Evolutionary conservation across 2,888 invertebrate species (phyloP).

Genomic region (Dryocosmus kuriphilus): DNA sequence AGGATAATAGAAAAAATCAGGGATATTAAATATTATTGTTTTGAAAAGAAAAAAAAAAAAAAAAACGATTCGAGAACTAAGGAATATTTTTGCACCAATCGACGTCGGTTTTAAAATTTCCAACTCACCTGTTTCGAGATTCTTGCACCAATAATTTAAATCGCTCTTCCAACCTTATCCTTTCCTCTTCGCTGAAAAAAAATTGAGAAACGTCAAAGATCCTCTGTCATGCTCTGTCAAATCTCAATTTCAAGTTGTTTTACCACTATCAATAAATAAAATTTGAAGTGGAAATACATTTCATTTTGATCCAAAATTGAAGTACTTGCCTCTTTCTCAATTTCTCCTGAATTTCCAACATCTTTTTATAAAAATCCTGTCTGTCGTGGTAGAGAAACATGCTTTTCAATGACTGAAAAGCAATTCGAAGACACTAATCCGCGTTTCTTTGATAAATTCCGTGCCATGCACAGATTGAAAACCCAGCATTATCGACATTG

Average conservation of each 20-base stretch:
- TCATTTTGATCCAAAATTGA: not conserved
- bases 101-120: not conserved
- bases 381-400: conserved; percentile 63
- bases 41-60: no score
- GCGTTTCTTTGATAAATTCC: conserved; percentile 14
- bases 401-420: conserved; percentile 38
- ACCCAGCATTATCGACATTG: not conserved
- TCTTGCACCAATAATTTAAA: conserved; percentile 71
- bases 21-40: conserved; percentile 35
- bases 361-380: conserved; percentile 69
- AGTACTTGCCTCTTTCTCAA: conserved; percentile 68
- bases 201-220: conserved; percentile 31
- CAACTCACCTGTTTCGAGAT: conserved; percentile 70
- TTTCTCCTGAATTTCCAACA: conserved; percentile 73
- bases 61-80: not conserved
- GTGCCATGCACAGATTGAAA: not conserved
- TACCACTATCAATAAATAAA: not conserved
- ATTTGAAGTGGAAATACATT: not conserved
- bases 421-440: conserved; percentile 12
- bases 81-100: conserved; percentile 26
- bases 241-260: no score
- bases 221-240: not conserved
- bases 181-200: conserved; percentile 71
- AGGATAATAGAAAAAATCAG: not conserved
- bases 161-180: conserved; percentile 71